phyloP scores from a whole-genome alignment of 2,113 vertebrate species.

The Pungitius pungitius region DNA sequence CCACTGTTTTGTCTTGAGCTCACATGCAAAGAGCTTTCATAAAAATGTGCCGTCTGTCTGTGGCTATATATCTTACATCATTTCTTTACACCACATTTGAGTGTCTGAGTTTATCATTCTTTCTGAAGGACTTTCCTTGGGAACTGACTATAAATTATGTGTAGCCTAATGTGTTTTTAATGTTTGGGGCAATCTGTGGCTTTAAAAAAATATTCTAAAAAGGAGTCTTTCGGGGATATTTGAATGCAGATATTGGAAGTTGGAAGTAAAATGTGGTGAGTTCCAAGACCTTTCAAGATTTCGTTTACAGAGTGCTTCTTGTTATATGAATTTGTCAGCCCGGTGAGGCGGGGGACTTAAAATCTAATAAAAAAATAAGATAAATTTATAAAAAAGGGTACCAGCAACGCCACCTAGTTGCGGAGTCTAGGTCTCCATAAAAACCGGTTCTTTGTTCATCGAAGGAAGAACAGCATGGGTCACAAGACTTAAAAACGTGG shows the following conservation, averaged over 20 bases:
- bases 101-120: conserved; percentile 18
- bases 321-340: conserved; percentile 65
- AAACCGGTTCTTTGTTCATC: too few species aligned
- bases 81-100: conserved; percentile 10
- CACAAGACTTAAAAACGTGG: too few species aligned
- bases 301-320: conserved; percentile 36
- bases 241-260: conserved; percentile 40
- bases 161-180: conserved; percentile 55
- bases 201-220: conserved; percentile 34
- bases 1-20: conserved; percentile 18
- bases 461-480: too few species aligned
- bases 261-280: conserved; percentile 35
- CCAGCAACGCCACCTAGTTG: too few species aligned
- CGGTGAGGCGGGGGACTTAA: too few species aligned
- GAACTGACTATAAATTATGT: conserved; percentile 34
- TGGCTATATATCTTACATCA: conserved; percentile 15
- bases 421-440: too few species aligned
- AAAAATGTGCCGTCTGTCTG: conserved; percentile 18
- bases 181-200: conserved; percentile 40
- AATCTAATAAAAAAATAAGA: too few species aligned
- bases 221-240: conserved; percentile 34
- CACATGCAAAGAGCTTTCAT: conserved; percentile 10
- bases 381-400: too few species aligned
- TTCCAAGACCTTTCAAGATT: conserved; percentile 23
- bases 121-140: conserved; percentile 21